Evolutionary conservation across 2,888 invertebrate species (phyloP).

Genomic region (Urechis unicinctus): DNA sequence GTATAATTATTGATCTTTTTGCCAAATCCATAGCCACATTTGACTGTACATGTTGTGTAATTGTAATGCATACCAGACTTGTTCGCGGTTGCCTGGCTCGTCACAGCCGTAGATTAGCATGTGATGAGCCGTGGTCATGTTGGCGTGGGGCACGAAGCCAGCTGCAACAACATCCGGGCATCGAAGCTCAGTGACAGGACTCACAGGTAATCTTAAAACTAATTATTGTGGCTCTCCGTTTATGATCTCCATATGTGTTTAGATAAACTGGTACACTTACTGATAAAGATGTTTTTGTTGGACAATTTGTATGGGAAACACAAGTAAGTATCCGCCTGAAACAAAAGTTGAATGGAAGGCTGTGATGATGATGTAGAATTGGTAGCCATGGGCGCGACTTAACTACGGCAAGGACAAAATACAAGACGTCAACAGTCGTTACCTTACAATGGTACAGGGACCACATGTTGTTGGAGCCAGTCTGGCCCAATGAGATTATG

Average conservation of each 20-base stretch:
- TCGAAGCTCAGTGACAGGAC: no score
- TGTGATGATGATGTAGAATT: no score
- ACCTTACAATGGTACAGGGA: no score
- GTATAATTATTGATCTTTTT: not conserved
- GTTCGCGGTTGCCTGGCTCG: constrained; percentile 36
- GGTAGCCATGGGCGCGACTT: no score
- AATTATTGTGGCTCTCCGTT: no score
- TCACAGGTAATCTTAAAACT: no score
- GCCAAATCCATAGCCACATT: no score
- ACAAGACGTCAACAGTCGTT: no score
- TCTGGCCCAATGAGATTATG: no score
- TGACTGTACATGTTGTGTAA: not conserved
- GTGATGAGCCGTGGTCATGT: constrained; percentile 57
- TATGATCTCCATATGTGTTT: not conserved
- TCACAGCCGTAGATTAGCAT: constrained; percentile 58
- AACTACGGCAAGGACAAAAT: no score
- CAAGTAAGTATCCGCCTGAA: constrained; percentile 52
- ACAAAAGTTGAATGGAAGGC: no score
- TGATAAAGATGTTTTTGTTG: constrained; percentile 45
- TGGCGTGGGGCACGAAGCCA: constrained; percentile 55
- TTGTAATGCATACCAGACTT: constrained; percentile 34
- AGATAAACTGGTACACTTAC: constrained; percentile 9
- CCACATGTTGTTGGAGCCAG: no score
- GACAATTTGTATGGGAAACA: constrained; percentile 47
- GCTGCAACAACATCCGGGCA: constrained; percentile 48